A percentile compares a stretch with the other conserved stretches of the same genome.
These are phyloP conservation scores for Drosophila glabriapex DNA, from an alignment of 2,888 invertebrate genomes.

Conservation along the genomic window DNA sequence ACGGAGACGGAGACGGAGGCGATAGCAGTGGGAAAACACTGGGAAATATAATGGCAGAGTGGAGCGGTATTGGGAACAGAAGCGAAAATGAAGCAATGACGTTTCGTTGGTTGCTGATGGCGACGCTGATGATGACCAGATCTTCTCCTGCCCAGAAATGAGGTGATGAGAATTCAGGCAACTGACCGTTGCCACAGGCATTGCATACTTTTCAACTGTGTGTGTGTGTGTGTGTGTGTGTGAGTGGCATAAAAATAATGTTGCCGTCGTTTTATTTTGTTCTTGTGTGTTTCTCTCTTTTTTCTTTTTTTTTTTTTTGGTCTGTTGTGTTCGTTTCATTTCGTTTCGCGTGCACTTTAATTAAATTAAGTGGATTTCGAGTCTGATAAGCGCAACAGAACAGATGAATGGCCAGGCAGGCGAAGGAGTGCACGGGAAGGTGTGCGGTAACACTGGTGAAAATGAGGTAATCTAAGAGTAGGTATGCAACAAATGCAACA, in stretches of 20 bases:
- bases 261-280: constrained; percentile 12
- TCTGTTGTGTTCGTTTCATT: constrained; percentile 25
- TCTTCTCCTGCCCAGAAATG: constrained; percentile 13
- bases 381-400: constrained; percentile 62
- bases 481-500: neutral
- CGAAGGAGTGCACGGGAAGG: constrained; percentile 1
- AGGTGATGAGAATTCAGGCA: constrained; percentile 29
- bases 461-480: neutral
- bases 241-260: constrained; percentile 58
- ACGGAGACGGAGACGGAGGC: neutral
- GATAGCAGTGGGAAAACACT: constrained; percentile 4
- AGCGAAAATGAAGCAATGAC: constrained; percentile 77
- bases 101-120: constrained; percentile 50
- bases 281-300: neutral
- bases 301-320: constrained; percentile 14
- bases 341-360: constrained; percentile 59
- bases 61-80: constrained; percentile 24
- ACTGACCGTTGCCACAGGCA: constrained; percentile 31
- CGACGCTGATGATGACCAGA: constrained; percentile 56
- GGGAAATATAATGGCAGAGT: constrained; percentile 1
- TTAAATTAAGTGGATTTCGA: constrained; percentile 75
- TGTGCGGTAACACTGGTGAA: neutral
- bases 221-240: constrained; percentile 9
- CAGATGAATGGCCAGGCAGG: constrained; percentile 19
- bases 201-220: constrained; percentile 35